Conservation (phyloP, 2,797 vertebrate genomes). For the Pseudomugil tenellus region DNA sequence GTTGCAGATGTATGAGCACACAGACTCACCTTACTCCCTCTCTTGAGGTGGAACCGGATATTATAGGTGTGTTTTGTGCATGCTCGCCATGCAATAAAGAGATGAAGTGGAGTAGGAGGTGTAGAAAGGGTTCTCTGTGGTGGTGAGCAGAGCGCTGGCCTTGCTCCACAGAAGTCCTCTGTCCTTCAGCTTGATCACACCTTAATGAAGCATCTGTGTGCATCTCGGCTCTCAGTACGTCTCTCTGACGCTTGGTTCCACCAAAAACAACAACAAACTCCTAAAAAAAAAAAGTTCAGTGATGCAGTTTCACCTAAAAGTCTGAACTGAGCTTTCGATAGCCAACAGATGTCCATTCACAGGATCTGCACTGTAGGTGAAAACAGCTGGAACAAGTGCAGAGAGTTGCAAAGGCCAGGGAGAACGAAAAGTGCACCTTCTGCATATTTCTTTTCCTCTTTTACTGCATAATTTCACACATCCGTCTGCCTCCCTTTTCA, state of each 20-base stretch:
- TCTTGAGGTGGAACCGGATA: conserved; percentile 75
- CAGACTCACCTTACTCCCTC: conserved; percentile 41
- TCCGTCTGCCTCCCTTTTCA: conserved; percentile 3
- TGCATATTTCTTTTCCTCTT: conserved; percentile 14
- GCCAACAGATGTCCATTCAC: conserved; percentile 75
- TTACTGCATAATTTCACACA: conserved; percentile 15
- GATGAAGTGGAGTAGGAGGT: conserved; percentile 60
- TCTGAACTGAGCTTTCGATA: conserved; percentile 39
- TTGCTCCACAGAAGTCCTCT: conserved; percentile 81
- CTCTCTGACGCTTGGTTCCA: conserved; percentile 63
- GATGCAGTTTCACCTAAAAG: conserved; percentile 63
- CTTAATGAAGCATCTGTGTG: conserved; percentile 81
- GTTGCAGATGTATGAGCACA: conserved; percentile 24
- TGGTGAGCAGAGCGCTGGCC: conserved; percentile 66
- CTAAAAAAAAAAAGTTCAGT: conserved; percentile 48
- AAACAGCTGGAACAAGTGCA: conserved; percentile 36
- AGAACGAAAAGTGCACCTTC: conserved; percentile 27
- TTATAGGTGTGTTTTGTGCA: conserved; percentile 77
- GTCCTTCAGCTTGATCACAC: conserved; percentile 76
- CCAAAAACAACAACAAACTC: conserved; percentile 68
- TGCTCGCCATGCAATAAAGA: conserved; percentile 68
- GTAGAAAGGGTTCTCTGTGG: conserved; percentile 82
- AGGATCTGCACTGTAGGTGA: conserved; percentile 24
- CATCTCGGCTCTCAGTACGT: conserved; percentile 56
- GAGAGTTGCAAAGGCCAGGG: conserved; percentile 21